Evolutionary conservation across 1,140 invertebrate genomes (phyloP).

Genomic region (Zophobas atratus): DNA sequence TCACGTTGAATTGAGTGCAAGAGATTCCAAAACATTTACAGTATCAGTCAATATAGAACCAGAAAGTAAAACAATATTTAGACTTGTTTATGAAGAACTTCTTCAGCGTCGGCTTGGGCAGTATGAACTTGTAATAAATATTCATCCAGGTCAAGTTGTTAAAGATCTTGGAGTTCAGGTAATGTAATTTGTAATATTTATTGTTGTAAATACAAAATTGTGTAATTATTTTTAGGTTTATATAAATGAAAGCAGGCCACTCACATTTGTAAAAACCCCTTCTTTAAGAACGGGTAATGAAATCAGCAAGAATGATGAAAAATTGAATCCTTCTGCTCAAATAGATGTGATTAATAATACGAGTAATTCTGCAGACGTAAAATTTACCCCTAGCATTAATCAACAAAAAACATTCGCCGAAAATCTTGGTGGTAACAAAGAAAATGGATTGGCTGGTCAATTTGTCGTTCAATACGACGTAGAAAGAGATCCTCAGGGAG

Average conservation of each 20-base stretch:
- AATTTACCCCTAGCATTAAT: slow-evolving; percentile 69
- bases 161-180: slow-evolving; percentile 70
- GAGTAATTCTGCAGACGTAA: slow-evolving; percentile 50
- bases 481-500: slow-evolving; percentile 69
- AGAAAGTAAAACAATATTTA: slow-evolving; percentile 72
- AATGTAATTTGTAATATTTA: not conserved
- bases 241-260: slow-evolving; percentile 72
- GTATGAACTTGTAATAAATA: slow-evolving; percentile 76
- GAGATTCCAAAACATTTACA: slow-evolving; percentile 76
- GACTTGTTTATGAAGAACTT: slow-evolving; percentile 77
- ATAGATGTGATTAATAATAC: slow-evolving; percentile 61
- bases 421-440: slow-evolving; percentile 59
- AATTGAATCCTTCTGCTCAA: slow-evolving; percentile 60
- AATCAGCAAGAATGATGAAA: slow-evolving; percentile 55
- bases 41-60: slow-evolving; percentile 75
- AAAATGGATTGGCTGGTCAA: slow-evolving; percentile 73
- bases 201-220: too few species aligned
- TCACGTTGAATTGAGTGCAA: slow-evolving; percentile 72
- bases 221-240: slow-evolving; percentile 63
- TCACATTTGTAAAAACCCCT: slow-evolving; percentile 71
- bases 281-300: slow-evolving; percentile 71
- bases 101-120: slow-evolving; percentile 71
- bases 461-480: slow-evolving; percentile 79
- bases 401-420: slow-evolving; percentile 68
- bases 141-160: slow-evolving; percentile 72